Evolutionary conservation across 2,113 vertebrate genomes (phyloP).

Genomic region (Serilophus lunatus): DNA sequence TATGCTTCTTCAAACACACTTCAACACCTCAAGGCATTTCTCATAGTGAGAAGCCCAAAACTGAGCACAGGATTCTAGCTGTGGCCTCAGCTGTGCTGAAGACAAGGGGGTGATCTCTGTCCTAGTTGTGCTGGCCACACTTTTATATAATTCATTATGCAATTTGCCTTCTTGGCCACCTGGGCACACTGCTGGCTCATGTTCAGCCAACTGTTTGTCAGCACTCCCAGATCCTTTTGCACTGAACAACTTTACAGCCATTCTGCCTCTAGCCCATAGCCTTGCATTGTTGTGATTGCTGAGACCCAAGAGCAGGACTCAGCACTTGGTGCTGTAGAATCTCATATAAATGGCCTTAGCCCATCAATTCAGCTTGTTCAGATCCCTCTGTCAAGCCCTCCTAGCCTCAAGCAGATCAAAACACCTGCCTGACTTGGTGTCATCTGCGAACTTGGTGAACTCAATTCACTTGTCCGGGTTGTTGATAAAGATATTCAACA

Average conservation of each 20-base stretch:
- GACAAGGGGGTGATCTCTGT: neutral
- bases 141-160: neutral
- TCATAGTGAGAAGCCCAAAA: neutral
- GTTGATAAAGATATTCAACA: neutral
- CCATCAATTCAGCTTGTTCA: neutral
- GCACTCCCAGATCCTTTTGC: neutral
- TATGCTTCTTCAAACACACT: neutral
- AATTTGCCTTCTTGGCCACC: neutral
- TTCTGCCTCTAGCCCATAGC: neutral
- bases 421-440: neutral
- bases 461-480: neutral
- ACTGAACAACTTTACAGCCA: neutral
- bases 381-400: neutral
- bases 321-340: neutral
- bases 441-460: neutral
- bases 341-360: neutral
- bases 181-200: neutral
- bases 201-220: no score
- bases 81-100: neutral
- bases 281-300: neutral
- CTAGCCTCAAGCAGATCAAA: neutral
- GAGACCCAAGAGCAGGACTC: neutral
- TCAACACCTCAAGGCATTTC: neutral
- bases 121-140: no score
- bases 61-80: neutral